phyloP scores from a whole-genome alignment of 2,113 vertebrate genomes.

The Corythoichthys haematopterus region DNA sequence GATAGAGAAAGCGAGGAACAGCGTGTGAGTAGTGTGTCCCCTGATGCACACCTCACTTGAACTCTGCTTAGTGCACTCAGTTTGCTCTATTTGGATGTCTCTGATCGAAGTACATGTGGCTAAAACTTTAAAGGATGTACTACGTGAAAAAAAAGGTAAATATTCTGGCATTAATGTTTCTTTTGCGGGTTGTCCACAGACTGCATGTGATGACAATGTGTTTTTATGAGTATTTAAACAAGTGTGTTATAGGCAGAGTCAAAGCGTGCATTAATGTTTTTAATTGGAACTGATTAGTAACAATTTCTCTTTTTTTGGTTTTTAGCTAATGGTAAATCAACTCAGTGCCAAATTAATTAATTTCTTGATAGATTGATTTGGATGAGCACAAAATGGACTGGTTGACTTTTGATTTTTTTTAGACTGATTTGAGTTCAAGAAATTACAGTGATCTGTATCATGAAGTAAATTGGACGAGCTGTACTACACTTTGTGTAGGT shows the following conservation, averaged over 20 bases:
- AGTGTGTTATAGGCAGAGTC: neutral
- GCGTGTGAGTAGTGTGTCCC: slow-evolving; percentile 22
- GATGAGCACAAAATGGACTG: neutral
- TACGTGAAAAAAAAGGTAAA: slow-evolving; percentile 77
- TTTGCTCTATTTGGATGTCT: slow-evolving; percentile 41
- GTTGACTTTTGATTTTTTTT: neutral
- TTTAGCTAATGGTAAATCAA: slow-evolving; percentile 1
- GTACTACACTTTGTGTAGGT: neutral
- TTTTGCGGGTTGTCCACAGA: neutral
- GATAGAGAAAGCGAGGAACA: neutral
- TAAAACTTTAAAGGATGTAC: slow-evolving; percentile 65
- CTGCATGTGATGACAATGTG: slow-evolving; percentile 1
- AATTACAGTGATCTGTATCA: neutral
- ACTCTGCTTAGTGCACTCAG: slow-evolving; percentile 31
- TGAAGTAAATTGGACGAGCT: neutral
- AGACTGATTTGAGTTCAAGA: neutral
- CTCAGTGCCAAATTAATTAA: neutral
- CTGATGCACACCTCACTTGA: slow-evolving; percentile 44
- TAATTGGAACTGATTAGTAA: neutral
- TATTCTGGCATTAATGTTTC: slow-evolving; percentile 9
- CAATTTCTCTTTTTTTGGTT: neutral
- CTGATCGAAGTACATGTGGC: slow-evolving; percentile 44
- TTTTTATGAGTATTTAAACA: neutral
- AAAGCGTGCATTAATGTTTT: neutral
- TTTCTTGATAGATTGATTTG: neutral